phyloP scores from a whole-genome alignment of 2,113 vertebrate species.

The Oreochromis tanganicae region DNA sequence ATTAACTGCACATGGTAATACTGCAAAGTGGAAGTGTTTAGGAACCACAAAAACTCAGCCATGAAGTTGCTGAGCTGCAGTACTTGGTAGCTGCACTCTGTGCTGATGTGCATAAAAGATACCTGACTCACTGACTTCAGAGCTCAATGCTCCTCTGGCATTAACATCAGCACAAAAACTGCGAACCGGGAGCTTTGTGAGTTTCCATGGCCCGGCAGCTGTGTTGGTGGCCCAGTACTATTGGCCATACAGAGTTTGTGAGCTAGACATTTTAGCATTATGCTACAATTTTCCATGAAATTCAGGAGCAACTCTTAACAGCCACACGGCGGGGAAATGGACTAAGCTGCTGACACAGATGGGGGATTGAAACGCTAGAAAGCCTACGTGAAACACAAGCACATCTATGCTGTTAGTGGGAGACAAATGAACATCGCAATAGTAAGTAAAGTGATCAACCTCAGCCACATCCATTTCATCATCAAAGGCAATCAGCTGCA shows the following conservation, averaged over 20 bases:
- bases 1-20: neutral
- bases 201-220: neutral
- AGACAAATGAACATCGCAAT: slow-evolving; percentile 44
- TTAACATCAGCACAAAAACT: neutral
- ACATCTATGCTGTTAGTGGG: slow-evolving; percentile 33
- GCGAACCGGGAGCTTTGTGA: neutral
- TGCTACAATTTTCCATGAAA: neutral
- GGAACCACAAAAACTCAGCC: neutral
- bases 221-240: neutral
- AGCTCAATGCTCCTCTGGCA: neutral
- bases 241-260: slow-evolving; percentile 7
- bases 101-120: neutral
- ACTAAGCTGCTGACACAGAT: slow-evolving; percentile 28
- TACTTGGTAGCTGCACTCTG: neutral
- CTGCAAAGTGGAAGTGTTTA: neutral
- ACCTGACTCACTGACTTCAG: neutral
- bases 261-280: neutral
- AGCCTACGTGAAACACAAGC: slow-evolving; percentile 27
- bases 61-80: neutral
- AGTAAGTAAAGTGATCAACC: slow-evolving; percentile 83
- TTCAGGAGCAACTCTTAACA: neutral
- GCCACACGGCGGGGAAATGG: neutral
- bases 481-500: slow-evolving; percentile 92
- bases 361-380: neutral
- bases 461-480: slow-evolving; percentile 96